A percentile compares a stretch with the other conserved stretches of the same genome.
These are phyloP conservation scores for Oasisia sp. DNA, from an alignment of 2,888 invertebrate species.

Conservation along the genomic window DNA sequence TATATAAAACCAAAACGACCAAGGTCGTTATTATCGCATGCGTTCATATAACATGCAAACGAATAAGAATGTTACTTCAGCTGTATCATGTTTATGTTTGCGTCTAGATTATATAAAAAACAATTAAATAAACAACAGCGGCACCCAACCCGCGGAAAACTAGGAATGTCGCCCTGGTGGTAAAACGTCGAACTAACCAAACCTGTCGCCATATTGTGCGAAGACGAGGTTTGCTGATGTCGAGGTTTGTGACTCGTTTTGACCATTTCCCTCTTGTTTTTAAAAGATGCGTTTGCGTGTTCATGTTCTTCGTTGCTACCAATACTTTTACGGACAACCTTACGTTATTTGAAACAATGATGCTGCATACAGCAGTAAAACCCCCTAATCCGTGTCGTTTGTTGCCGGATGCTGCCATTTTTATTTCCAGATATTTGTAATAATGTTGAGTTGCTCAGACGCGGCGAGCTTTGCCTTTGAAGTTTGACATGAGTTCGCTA, in stretches of 20 bases:
- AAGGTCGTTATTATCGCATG: too few species aligned
- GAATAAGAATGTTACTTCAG: too few species aligned
- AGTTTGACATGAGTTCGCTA: background rate
- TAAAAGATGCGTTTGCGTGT: background rate
- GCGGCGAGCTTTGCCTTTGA: background rate
- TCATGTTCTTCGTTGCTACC: background rate
- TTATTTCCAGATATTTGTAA: background rate
- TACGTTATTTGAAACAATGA: background rate
- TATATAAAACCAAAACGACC: too few species aligned
- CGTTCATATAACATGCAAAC: too few species aligned
- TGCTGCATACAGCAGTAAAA: background rate
- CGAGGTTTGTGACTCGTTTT: conserved; percentile 17
- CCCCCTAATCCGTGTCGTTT: background rate
- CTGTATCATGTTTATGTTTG: too few species aligned
- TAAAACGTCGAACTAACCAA: background rate
- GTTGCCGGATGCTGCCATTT: conserved; percentile 9
- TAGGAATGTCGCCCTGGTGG: background rate
- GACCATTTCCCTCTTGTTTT: conserved; percentile 6
- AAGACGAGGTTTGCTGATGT: conserved; percentile 17
- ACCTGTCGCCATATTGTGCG: conserved; percentile 4
- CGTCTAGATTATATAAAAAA: background rate
- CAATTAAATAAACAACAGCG: background rate
- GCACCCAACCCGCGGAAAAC: background rate
- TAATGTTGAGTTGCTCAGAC: background rate
- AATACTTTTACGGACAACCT: background rate